Conservation (phyloP, 2,888 invertebrate genomes). For the Troides helena region DNA sequence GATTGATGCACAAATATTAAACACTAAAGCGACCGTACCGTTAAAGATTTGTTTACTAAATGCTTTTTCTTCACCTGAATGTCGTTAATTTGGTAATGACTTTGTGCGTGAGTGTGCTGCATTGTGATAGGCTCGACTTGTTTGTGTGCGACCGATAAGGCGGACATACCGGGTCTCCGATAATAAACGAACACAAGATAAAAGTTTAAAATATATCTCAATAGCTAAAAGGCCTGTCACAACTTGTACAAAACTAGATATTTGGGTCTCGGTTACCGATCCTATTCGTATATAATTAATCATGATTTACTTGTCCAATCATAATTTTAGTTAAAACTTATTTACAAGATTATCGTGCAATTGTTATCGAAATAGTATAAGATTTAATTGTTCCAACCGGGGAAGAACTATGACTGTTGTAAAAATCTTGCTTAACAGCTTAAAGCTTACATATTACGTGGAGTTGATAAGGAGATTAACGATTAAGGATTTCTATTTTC, state of each 20-base stretch:
- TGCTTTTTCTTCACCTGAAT: slow-evolving; percentile 75
- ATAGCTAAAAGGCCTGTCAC: slow-evolving; percentile 71
- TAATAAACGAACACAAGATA: slow-evolving; percentile 68
- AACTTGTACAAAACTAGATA: slow-evolving; percentile 44
- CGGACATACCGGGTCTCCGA: slow-evolving; percentile 70
- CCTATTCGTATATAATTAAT: slow-evolving; percentile 29
- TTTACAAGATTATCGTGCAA: too few species aligned
- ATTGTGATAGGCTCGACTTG: slow-evolving; percentile 52
- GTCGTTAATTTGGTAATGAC: slow-evolving; percentile 78
- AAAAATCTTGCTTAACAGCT: too few species aligned
- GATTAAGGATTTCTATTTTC: too few species aligned
- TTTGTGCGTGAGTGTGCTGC: slow-evolving; percentile 65
- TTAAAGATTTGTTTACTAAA: slow-evolving; percentile 73
- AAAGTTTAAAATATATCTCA: slow-evolving; percentile 66
- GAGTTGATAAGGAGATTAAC: too few species aligned
- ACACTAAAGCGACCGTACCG: slow-evolving; percentile 60
- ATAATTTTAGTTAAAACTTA: neutral
- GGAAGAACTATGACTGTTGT: too few species aligned
- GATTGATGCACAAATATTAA: slow-evolving; percentile 45
- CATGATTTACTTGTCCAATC: slow-evolving; percentile 16
- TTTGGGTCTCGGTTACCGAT: slow-evolving; percentile 15
- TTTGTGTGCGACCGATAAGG: slow-evolving; percentile 71
- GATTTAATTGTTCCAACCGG: too few species aligned
- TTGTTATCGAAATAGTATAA: too few species aligned
- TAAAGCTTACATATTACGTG: too few species aligned